A percentile compares a stretch with the other conserved stretches of the same genome.
These are phyloP conservation scores for Rhaphigaster nebulosa DNA, from an alignment of 2,888 invertebrate genomes.

Conservation along the genomic window DNA sequence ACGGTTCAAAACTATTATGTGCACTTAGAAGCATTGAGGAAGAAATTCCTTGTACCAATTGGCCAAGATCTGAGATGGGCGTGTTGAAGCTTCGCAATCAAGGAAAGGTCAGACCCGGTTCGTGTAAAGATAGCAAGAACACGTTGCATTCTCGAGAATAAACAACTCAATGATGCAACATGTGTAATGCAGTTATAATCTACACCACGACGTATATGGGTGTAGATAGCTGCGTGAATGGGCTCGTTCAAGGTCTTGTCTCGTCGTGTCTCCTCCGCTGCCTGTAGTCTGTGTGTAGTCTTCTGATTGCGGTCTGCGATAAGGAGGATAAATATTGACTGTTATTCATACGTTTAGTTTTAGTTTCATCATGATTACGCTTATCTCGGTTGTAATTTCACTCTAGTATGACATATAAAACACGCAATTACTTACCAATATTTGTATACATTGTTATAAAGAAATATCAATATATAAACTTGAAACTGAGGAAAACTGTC, in stretches of 20 bases:
- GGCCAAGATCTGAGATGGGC: neutral
- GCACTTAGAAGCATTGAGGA: neutral
- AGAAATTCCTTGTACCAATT: neutral
- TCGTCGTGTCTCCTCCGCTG: neutral
- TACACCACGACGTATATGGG: neutral
- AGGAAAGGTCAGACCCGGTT: neutral
- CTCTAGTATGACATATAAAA: neutral
- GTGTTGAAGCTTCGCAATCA: neutral
- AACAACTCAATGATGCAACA: neutral
- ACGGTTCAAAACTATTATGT: too few species aligned
- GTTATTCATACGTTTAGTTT: neutral
- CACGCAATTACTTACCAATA: too few species aligned
- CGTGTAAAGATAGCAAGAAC: neutral
- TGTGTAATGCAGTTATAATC: constrained; percentile 17
- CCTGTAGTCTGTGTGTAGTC: neutral
- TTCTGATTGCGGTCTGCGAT: neutral
- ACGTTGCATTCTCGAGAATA: neutral
- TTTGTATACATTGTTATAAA: too few species aligned
- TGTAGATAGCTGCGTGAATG: neutral
- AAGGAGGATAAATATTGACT: neutral
- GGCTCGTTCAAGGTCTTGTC: neutral
- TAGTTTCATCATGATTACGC: neutral
- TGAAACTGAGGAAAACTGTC: too few species aligned
- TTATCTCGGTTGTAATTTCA: neutral
- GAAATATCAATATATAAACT: too few species aligned